A percentile compares a stretch with the other conserved stretches of the same genome.
phyloP scores from a whole-genome alignment of 2,888 invertebrate genomes.

The Lithophane leautieri region DNA sequence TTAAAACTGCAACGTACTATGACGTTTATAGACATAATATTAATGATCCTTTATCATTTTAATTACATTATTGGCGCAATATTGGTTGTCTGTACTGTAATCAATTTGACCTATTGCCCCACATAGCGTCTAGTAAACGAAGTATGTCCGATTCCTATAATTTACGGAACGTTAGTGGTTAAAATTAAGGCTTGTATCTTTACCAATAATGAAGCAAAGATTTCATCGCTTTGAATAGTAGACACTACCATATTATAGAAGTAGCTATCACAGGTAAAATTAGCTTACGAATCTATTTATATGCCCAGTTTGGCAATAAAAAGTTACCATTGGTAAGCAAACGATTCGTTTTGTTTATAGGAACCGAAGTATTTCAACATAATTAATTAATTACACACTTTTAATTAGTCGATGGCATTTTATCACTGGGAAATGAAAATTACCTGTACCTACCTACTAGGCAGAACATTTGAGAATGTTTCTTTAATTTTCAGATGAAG shows the following conservation, averaged over 20 bases:
- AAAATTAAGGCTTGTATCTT: no score
- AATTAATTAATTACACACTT: neutral
- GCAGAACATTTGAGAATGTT: neutral
- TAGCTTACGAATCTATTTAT: no score
- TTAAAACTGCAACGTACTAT: neutral
- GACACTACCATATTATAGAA: no score
- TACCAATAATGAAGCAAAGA: no score
- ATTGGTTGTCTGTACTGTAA: neutral
- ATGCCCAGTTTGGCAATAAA: no score
- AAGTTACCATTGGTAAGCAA: no score
- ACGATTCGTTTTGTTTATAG: no score
- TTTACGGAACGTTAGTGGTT: no score
- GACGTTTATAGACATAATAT: conserved; percentile 12
- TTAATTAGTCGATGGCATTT: neutral
- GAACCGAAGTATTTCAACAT: neutral
- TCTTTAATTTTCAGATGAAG: conserved; percentile 36
- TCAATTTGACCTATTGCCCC: conserved; percentile 1
- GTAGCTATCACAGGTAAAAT: no score
- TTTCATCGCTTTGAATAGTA: no score
- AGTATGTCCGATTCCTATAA: no score
- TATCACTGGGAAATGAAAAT: neutral
- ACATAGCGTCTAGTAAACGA: neutral
- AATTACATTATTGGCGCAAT: conserved; percentile 31
- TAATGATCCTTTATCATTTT: conserved; percentile 25
- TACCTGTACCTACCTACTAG: neutral